Evolutionary conservation across 2,113 vertebrate genomes (phyloP).

Genomic region (Lota lota): DNA sequence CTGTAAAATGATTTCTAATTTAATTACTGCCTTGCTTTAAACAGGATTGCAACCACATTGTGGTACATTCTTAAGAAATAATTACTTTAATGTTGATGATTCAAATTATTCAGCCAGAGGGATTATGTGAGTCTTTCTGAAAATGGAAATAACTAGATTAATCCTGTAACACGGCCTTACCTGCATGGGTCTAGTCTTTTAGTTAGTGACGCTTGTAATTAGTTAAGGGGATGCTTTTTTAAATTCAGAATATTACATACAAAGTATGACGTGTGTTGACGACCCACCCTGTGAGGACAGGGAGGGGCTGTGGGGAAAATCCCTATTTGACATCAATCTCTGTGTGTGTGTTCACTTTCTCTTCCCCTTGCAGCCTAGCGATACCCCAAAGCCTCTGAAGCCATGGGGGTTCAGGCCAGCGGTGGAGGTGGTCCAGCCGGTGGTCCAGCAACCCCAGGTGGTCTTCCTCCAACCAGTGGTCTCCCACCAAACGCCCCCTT

Average conservation of each 20-base stretch:
- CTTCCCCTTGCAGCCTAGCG: slow-evolving; percentile 52
- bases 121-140: too few relatives aligned
- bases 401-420: slow-evolving; percentile 84
- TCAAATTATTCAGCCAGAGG: neutral
- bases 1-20: too few relatives aligned
- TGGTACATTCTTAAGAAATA: neutral
- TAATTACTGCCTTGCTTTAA: neutral
- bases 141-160: too few relatives aligned
- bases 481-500: slow-evolving; percentile 63
- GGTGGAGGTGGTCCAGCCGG: slow-evolving; percentile 85
- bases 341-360: slow-evolving; percentile 6
- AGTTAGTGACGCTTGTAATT: neutral
- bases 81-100: neutral
- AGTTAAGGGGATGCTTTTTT: too few relatives aligned
- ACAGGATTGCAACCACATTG: neutral
- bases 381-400: slow-evolving; percentile 70
- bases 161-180: neutral
- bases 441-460: slow-evolving; percentile 85
- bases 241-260: too few relatives aligned
- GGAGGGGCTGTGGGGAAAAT: too few relatives aligned
- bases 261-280: too few relatives aligned
- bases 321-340: neutral
- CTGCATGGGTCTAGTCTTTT: neutral
- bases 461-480: slow-evolving; percentile 83
- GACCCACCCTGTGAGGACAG: too few relatives aligned